These are phyloP conservation scores for Hippoglossus stenolepis DNA, from an alignment of 2,113 vertebrate genomes.

Conservation along the genomic window DNA sequence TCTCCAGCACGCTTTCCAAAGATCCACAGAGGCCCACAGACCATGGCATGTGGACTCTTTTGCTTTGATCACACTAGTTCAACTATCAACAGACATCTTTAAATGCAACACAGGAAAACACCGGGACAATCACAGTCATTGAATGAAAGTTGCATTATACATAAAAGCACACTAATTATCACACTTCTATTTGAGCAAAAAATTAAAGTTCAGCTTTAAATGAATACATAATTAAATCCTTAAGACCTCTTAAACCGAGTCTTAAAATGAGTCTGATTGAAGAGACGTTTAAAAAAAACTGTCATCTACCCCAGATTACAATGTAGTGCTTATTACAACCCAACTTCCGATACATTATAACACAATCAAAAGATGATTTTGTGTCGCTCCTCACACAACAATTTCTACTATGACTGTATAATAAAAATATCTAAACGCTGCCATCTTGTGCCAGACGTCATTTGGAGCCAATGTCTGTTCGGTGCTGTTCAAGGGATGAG, in stretches of 20 bases:
- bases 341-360: slow-evolving; percentile 58
- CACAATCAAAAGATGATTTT: slow-evolving; percentile 55
- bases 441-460: no score
- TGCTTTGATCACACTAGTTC: slow-evolving; percentile 5
- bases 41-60: slow-evolving; percentile 1
- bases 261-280: neutral
- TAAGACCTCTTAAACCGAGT: slow-evolving; percentile 26
- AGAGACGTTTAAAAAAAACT: slow-evolving; percentile 14
- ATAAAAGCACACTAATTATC: slow-evolving; percentile 15
- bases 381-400: slow-evolving; percentile 41
- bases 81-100: neutral
- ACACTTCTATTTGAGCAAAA: slow-evolving; percentile 23
- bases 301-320: neutral
- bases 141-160: neutral
- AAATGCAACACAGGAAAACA: slow-evolving; percentile 14
- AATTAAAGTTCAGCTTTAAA: slow-evolving; percentile 15
- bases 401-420: slow-evolving; percentile 28
- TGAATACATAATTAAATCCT: slow-evolving; percentile 4
- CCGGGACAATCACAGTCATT: slow-evolving; percentile 5
- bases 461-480: no score
- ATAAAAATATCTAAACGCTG: no score
- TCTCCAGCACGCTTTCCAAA: slow-evolving; percentile 25
- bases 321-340: slow-evolving; percentile 54
- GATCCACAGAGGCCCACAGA: slow-evolving; percentile 7
- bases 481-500: no score